Evolutionary conservation across 2,113 vertebrate species (phyloP).

Genomic region (Nestor notabilis): DNA sequence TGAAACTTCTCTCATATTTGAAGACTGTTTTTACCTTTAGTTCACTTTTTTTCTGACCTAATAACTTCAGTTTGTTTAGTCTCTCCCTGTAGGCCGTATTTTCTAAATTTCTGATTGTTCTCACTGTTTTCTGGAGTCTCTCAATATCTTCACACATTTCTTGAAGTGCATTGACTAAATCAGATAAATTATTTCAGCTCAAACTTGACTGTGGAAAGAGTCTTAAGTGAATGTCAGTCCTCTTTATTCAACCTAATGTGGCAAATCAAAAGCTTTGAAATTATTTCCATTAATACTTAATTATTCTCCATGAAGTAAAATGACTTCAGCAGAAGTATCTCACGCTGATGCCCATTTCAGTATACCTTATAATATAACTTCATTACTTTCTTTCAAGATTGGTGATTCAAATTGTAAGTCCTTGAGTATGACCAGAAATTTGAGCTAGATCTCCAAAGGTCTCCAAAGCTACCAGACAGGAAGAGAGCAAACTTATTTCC

Average conservation of each 20-base stretch:
- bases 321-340: background rate
- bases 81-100: background rate
- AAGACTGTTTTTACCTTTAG: background rate
- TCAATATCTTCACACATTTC: background rate
- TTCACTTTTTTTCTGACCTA: background rate
- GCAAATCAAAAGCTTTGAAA: background rate
- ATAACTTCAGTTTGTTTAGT: background rate
- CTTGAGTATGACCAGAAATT: background rate
- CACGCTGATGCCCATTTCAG: background rate
- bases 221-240: background rate
- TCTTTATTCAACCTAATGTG: background rate
- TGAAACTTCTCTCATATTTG: background rate
- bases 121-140: background rate
- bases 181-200: background rate
- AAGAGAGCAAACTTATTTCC: background rate
- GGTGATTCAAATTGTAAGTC: background rate
- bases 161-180: background rate
- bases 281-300: background rate
- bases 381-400: background rate
- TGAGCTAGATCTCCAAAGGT: background rate
- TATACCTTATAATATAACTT: background rate
- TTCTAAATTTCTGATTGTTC: background rate
- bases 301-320: background rate
- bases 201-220: background rate
- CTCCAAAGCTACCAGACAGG: background rate